These are phyloP conservation scores for Choristoneura rosaceana DNA, from an alignment of 2,888 invertebrate species.

Conservation along the genomic window DNA sequence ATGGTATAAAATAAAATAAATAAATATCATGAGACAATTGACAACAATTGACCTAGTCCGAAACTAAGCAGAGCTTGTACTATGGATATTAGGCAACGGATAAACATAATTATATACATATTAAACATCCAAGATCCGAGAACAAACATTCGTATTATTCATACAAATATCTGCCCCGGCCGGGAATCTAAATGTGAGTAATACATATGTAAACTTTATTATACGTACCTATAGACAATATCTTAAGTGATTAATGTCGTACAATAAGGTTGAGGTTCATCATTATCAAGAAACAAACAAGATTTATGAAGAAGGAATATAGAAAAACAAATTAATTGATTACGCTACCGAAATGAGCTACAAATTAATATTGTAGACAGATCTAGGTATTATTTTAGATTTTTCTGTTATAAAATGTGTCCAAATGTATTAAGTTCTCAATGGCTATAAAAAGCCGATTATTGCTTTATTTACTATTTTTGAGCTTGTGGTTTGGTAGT, in stretches of 20 bases:
- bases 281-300: constrained; percentile 11
- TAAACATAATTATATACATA: too few species aligned
- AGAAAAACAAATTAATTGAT: constrained; percentile 1
- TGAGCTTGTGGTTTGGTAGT: too few species aligned
- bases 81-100: too few species aligned
- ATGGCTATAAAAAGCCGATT: too few species aligned
- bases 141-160: too few species aligned
- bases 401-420: background rate
- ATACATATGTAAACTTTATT: background rate
- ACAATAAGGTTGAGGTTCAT: constrained; percentile 7
- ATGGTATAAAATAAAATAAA: background rate
- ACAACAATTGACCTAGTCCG: too few species aligned
- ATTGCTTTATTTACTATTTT: too few species aligned
- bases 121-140: too few species aligned
- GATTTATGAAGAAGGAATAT: background rate
- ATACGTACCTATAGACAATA: background rate
- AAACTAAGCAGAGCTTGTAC: too few species aligned
- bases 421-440: background rate
- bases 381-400: background rate
- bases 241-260: constrained; percentile 7
- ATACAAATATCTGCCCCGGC: too few species aligned
- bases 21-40: too few species aligned
- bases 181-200: background rate
- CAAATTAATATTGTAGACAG: background rate
- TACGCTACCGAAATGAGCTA: constrained; percentile 3